Percentiles rank a stretch among this genome's conserved stretches.
These are phyloP conservation scores for Clepsis dumicolana DNA, from an alignment of 2,888 invertebrate species.

Conservation along the genomic window DNA sequence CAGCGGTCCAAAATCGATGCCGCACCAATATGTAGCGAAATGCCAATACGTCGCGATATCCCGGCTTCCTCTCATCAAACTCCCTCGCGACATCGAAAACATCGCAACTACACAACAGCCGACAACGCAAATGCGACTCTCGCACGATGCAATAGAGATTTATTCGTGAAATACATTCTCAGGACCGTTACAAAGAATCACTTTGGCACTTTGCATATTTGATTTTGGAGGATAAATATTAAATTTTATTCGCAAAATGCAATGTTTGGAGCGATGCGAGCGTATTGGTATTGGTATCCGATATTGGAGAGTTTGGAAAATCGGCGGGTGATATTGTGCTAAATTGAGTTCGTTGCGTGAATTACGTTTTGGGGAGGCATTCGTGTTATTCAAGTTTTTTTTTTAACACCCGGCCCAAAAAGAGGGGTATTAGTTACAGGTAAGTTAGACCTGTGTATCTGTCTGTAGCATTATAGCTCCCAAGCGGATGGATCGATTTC, in stretches of 20 bases:
- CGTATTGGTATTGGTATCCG: conserved; percentile 22
- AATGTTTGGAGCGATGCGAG: conserved; percentile 23
- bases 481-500: no score
- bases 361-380: neutral
- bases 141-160: neutral
- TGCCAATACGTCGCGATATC: conserved; percentile 71
- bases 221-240: conserved; percentile 41
- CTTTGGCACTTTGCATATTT: conserved; percentile 42
- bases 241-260: conserved; percentile 41
- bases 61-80: conserved; percentile 61
- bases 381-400: neutral
- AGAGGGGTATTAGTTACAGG: no score
- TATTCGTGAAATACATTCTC: neutral
- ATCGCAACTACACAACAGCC: conserved; percentile 39
- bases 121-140: conserved; percentile 40
- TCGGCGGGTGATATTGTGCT: conserved; percentile 18
- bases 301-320: conserved; percentile 34
- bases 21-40: conserved; percentile 59
- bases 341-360: neutral
- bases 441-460: no score
- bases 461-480: no score
- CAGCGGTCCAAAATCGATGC: conserved; percentile 43
- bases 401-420: no score
- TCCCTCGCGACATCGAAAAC: conserved; percentile 18
- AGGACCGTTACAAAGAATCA: conserved; percentile 10